Evolutionary conservation across 2,888 invertebrate species (phyloP).

Genomic region (Micoletzkya japonica): DNA sequence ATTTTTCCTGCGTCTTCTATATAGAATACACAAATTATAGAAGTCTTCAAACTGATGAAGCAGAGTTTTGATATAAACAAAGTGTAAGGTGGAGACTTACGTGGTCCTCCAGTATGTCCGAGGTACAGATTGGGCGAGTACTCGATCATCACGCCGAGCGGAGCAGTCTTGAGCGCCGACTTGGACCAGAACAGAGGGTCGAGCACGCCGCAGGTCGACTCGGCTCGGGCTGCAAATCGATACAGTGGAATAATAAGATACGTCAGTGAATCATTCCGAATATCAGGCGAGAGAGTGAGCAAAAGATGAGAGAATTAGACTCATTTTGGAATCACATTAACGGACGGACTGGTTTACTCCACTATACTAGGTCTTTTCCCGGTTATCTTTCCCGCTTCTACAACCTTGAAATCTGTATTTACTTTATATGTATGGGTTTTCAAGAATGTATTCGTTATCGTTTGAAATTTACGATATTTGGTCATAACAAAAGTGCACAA

Average conservation of each 20-base stretch:
- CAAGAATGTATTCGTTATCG: neutral
- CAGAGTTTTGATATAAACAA: neutral
- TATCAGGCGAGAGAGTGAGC: too few species aligned
- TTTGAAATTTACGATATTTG: too few species aligned
- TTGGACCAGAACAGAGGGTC: slow-evolving; percentile 22
- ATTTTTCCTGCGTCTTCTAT: neutral
- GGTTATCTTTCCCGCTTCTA: neutral
- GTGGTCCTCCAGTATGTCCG: neutral
- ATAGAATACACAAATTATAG: neutral
- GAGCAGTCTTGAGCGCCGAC: neutral
- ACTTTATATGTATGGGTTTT: neutral
- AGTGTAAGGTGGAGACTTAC: neutral
- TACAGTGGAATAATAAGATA: too few species aligned
- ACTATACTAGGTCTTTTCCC: too few species aligned
- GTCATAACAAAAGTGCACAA: too few species aligned
- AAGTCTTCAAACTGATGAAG: neutral
- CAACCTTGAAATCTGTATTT: neutral
- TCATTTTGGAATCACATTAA: too few species aligned
- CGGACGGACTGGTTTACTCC: too few species aligned
- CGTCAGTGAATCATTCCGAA: too few species aligned
- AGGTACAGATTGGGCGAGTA: neutral
- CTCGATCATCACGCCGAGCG: slow-evolving; percentile 9
- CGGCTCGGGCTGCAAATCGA: neutral
- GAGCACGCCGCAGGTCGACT: slow-evolving; percentile 17
- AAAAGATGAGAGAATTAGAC: too few species aligned